Percentiles rank a stretch among this genome's conserved stretches.
Conservation (phyloP, 2,113 vertebrate species). For the Lamprologus lemairii region DNA sequence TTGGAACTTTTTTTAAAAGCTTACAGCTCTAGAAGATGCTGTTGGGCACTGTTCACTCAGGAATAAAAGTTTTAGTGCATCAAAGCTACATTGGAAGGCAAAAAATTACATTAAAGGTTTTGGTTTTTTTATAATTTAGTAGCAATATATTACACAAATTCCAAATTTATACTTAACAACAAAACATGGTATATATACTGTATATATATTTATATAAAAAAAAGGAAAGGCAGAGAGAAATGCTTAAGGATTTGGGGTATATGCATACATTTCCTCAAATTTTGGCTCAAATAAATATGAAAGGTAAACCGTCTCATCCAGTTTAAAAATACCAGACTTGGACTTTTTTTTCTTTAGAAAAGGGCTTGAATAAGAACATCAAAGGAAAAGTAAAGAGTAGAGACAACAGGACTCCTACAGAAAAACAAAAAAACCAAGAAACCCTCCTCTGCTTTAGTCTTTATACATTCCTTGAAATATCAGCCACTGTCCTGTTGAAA, state of each 20-base stretch:
- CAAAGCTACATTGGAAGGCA: conserved; percentile 72
- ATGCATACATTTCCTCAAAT: conserved; percentile 56
- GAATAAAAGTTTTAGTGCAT: conserved; percentile 75
- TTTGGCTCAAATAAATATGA: conserved; percentile 79
- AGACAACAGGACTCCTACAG: conserved; percentile 13
- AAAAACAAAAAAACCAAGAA: conserved; percentile 2
- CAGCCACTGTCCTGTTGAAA: conserved; percentile 10
- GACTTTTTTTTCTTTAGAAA: conserved; percentile 31
- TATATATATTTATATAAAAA: conserved; percentile 22
- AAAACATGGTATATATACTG: conserved; percentile 52
- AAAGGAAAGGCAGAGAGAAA: conserved; percentile 46
- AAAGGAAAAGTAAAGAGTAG: conserved; percentile 11
- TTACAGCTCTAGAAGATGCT: conserved; percentile 21
- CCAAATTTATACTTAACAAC: conserved; percentile 71
- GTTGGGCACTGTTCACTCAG: conserved; percentile 42
- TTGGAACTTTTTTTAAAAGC: conserved; percentile 26
- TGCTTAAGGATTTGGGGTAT: conserved; percentile 58
- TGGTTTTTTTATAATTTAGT: conserved; percentile 73
- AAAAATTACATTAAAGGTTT: conserved; percentile 69
- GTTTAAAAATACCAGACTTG: conserved; percentile 44
- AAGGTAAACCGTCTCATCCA: conserved; percentile 64
- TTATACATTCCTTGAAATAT: conserved; percentile 45
- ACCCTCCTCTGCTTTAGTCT: conserved; percentile 12
- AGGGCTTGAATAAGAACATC: conserved; percentile 11
- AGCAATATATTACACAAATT: conserved; percentile 78